Evolutionary conservation across 2,888 invertebrate genomes (phyloP).

Genomic region (Lycocerus yunnanus): DNA sequence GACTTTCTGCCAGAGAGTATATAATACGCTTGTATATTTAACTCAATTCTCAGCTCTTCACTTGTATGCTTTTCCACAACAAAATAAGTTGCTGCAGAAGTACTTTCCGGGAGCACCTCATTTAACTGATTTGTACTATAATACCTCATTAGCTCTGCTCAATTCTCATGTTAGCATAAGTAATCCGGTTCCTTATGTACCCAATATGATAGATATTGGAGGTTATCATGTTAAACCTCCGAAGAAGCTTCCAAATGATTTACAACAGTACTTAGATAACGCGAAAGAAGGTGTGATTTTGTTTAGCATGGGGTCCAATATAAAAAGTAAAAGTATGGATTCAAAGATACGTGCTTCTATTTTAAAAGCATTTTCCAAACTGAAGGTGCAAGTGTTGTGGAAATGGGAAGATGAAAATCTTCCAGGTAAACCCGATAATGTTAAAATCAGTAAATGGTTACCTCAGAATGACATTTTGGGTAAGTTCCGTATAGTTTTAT

Average conservation of each 20-base stretch:
- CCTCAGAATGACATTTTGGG: slow-evolving; percentile 60
- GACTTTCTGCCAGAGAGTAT: slow-evolving; percentile 20
- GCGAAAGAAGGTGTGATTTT: slow-evolving; percentile 48
- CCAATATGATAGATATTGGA: slow-evolving; percentile 36
- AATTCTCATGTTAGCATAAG: slow-evolving; percentile 32
- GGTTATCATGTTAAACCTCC: slow-evolving; percentile 34
- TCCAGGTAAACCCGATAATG: slow-evolving; percentile 61
- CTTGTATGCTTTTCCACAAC: slow-evolving; percentile 18
- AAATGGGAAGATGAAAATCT: slow-evolving; percentile 67
- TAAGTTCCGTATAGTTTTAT: slow-evolving; percentile 32
- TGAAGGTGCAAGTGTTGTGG: slow-evolving; percentile 70
- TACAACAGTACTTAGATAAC: slow-evolving; percentile 44
- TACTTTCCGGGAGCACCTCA: slow-evolving; percentile 30
- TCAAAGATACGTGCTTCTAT: slow-evolving; percentile 38
- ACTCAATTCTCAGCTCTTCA: not conserved
- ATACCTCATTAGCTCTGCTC: slow-evolving; percentile 32
- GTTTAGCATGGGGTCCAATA: slow-evolving; percentile 50
- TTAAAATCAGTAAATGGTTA: slow-evolving; percentile 66
- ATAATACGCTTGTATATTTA: slow-evolving; percentile 9
- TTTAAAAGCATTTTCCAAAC: slow-evolving; percentile 54
- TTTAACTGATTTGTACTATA: slow-evolving; percentile 29
- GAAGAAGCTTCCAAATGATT: slow-evolving; percentile 34
- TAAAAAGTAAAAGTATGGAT: slow-evolving; percentile 42
- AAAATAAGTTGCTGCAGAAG: slow-evolving; percentile 28
- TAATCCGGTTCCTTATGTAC: slow-evolving; percentile 27